These are phyloP conservation scores for Gymnothorax reevesii DNA, from an alignment of 2,797 vertebrate species.

Conservation along the genomic window DNA sequence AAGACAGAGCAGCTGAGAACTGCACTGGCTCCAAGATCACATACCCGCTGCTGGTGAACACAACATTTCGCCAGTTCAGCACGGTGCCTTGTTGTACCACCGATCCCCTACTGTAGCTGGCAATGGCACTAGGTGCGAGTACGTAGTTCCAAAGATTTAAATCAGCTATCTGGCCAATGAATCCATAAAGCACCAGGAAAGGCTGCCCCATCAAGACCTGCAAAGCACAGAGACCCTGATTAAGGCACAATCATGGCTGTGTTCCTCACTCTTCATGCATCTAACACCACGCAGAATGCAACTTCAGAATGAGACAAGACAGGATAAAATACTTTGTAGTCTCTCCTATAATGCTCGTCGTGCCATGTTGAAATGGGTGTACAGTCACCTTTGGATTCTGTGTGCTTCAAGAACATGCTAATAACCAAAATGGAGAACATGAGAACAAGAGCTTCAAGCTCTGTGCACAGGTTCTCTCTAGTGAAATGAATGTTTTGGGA, in stretches of 20 bases:
- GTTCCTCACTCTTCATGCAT: no score
- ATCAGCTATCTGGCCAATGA: slow-evolving; percentile 27
- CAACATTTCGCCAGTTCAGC: slow-evolving; percentile 14
- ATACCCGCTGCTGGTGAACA: slow-evolving; percentile 22
- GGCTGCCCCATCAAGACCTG: slow-evolving; percentile 24
- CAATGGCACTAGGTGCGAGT: background rate
- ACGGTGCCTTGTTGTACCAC: background rate
- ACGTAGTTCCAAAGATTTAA: slow-evolving; percentile 30
- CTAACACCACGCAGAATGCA: background rate
- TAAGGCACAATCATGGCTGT: background rate
- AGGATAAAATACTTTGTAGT: background rate
- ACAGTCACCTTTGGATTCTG: background rate
- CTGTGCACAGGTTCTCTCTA: background rate
- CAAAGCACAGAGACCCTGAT: background rate
- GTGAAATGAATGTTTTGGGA: background rate
- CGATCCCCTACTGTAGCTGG: background rate
- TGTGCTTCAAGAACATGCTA: background rate
- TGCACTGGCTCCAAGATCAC: slow-evolving; percentile 21
- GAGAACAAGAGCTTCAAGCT: background rate
- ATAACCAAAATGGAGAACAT: background rate
- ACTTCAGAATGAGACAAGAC: background rate
- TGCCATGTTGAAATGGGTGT: background rate
- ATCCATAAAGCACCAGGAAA: background rate
- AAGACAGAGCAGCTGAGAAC: background rate
- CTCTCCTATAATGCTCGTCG: background rate